A percentile compares a stretch with the other conserved stretches of the same genome.
Evolutionary conservation across 1,140 invertebrate genomes (phyloP).

Genomic region (Drosophila tristis): DNA sequence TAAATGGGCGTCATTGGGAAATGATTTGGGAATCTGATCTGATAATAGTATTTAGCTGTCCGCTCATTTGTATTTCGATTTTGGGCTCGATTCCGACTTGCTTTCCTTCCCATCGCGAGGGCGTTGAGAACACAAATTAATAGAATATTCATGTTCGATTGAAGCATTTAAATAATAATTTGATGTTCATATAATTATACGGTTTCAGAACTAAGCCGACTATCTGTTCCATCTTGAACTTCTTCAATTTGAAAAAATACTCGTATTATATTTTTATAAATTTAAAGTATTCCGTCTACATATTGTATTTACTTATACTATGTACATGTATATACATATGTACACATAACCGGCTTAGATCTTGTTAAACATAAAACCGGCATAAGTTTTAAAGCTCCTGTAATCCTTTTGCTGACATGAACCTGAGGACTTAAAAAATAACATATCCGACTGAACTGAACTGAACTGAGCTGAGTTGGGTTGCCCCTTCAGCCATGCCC

Average conservation of each 20-base stretch:
- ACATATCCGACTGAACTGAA: slow-evolving; percentile 36
- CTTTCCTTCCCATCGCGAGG: slow-evolving; percentile 30
- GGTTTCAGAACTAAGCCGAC: not conserved
- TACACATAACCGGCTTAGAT: slow-evolving; percentile 24
- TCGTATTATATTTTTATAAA: not conserved
- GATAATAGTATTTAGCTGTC: slow-evolving; percentile 30
- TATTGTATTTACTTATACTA: not conserved
- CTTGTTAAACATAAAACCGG: slow-evolving; percentile 47
- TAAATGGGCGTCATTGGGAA: slow-evolving; percentile 51
- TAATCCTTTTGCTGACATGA: slow-evolving; percentile 79
- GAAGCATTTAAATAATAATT: slow-evolving; percentile 31
- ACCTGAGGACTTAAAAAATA: slow-evolving; percentile 69
- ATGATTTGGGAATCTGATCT: slow-evolving; percentile 13
- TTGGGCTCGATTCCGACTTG: not conserved
- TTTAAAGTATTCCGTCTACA: slow-evolving; percentile 1
- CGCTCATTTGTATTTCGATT: slow-evolving; percentile 44
- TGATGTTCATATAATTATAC: slow-evolving; percentile 41
- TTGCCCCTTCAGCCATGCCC: slow-evolving; percentile 47
- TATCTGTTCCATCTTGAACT: no score
- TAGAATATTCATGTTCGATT: slow-evolving; percentile 34
- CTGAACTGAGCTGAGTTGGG: slow-evolving; percentile 15
- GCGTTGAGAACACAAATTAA: slow-evolving; percentile 57
- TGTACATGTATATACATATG: not conserved
- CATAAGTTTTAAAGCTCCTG: slow-evolving; percentile 72
- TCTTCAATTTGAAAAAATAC: not conserved